Base-by-base conservation (phyloP, 2,797 vertebrate genomes). In the Muscicapa striata region DNA sequence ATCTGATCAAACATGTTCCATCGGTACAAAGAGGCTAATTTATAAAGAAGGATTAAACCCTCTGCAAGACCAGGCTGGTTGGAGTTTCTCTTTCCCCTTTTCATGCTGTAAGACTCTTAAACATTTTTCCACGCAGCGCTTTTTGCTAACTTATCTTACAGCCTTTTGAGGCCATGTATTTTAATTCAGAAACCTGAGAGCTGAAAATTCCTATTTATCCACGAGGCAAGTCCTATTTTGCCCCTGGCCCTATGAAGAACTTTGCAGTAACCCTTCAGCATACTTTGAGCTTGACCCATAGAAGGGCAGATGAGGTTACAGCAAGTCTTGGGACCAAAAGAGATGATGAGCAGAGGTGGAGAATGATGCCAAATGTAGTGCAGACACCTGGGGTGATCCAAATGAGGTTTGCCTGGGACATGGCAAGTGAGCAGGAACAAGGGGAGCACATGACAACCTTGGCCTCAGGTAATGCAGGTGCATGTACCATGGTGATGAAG, bases 11-110 rank as follows among this genome's bases (percentile, higher is more conserved):
- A 87, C 85, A 32, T 38, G 34, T 81, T 95, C 91, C 79, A 75
- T 46, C 6, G 59, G 76, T 94, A 95, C 89, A 96, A 93, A 96
- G 76, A 58, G 36, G 58, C 76, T 91, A 92, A 88, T 78, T 95
- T 92, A 87, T 85, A 92, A 91, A 87, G 86, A 83, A 85, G 84
- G 62, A 81, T 94, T 95, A 94, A 95, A 87, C 20, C 43, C 11
- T 80, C n/a, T 93, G 40, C 93, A 95, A 95, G 92, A 95, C 66
- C 48, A 87, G 91, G 78, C 92, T 86, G 66, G 89, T 40, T 87
- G 87, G 84, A 90, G 84, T 92, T 95, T 80, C 72, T 61, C 27
- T 87, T 93, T 89, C 29, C 13, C 46, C 26, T 85, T 89, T 91
- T 91, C 72, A 67, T n/a, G 14, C 52, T 85, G 38, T 48, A 72